These are phyloP conservation scores for Mergus octosetaceus DNA, from an alignment of 2,797 vertebrate genomes.

Conservation along the genomic window DNA sequence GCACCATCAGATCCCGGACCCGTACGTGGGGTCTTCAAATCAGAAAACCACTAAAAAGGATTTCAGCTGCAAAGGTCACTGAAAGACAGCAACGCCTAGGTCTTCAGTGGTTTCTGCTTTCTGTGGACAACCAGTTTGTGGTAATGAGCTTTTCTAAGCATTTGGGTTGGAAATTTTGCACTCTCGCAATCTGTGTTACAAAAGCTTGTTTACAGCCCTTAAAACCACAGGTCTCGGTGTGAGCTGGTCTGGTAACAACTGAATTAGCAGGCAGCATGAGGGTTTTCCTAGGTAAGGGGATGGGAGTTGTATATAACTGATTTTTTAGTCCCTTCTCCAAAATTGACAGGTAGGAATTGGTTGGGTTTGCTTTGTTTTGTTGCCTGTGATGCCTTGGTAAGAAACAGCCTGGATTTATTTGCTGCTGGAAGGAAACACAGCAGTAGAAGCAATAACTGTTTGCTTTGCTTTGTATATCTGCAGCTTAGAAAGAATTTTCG, in stretches of 20 bases:
- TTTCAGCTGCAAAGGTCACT: not conserved
- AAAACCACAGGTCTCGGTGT: accelerated
- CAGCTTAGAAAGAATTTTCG: not conserved
- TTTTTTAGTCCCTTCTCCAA: not conserved
- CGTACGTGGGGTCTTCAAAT: not conserved
- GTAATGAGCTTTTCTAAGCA: not conserved
- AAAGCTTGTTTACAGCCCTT: not conserved
- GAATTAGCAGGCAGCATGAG: not conserved
- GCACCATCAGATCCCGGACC: not conserved
- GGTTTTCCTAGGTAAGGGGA: not conserved
- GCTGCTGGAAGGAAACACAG: not conserved
- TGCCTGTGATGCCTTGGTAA: accelerated
- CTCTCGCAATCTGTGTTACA: not conserved
- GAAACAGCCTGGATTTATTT: not conserved
- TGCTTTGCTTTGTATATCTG: not conserved
- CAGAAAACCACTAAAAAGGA: not conserved
- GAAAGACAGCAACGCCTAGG: not conserved
- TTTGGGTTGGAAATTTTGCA: not conserved
- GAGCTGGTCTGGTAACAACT: accelerated
- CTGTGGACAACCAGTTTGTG: not conserved
- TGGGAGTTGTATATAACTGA: accelerated
- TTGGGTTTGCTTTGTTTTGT: not conserved
- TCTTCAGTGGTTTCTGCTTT: not conserved
- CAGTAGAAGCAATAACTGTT: not conserved
- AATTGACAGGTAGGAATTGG: not conserved